Base-by-base conservation (phyloP, 2,888 invertebrate species). In the Melanotus villosus region DNA sequence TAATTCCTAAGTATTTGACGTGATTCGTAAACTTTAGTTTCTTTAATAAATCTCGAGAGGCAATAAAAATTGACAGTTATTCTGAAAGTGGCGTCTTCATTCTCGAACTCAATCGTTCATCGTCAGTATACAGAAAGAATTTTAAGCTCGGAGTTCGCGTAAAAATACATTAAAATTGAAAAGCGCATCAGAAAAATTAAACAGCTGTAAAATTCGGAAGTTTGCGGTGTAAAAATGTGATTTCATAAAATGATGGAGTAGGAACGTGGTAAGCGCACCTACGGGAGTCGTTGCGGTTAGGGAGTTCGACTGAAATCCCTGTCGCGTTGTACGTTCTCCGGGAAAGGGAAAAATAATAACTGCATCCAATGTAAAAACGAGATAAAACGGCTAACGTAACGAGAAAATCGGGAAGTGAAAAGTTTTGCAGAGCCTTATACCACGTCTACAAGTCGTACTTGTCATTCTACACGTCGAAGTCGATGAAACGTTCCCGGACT, bases 401-500 rank as follows among this genome's bases (percentile, higher is more conserved):
- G 75, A 67, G 72, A 79, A 79, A 79, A 80, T 78, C 78, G 77
- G 74, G 75, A 78, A 76, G 76, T 76, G 75, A 76, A 79, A 78
- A 76, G 75, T 78, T 78, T 74, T 45, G 52, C 52, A 72, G 71
- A 72, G 74, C 76, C 74, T 75, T 73, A 76, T 74, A 77, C 76
- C 69, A 73, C 74, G 68, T 59, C 66, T 68, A 66, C 71, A 68
- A 65, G 65, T 67, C 68, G 73, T 75, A 77, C 77, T 82, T 82
- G 82, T 81, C 80, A 82, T 83, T 82, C 82, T 78, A 76, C 75
- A 78, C 81, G 79, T 75, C 79, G 77, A 80, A 80, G 78, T 78
- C 79, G 79, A 80, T 80, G 81, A 82, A 82, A 82, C 82, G 82
- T 79, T 82, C 75, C 77, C 77, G 77, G 83, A 82, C 81, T 83